Evolutionary conservation across 2,888 invertebrate species (phyloP).

Genomic region (Mayetiola destructor): DNA sequence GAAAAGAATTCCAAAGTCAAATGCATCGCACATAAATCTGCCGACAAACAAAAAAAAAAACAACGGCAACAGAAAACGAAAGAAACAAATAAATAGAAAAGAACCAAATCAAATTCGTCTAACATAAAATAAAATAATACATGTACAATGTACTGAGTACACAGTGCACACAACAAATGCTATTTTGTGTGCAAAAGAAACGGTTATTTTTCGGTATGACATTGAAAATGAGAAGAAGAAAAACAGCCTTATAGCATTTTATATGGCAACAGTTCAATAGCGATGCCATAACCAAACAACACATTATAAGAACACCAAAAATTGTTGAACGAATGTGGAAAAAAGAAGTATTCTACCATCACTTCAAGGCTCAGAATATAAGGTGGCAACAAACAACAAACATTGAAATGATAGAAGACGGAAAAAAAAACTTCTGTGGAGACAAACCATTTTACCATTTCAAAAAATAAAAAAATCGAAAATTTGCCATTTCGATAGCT

Average conservation of each 20-base stretch:
- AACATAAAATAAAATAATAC: background rate
- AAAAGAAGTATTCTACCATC: background rate
- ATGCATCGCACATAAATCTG: background rate
- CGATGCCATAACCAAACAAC: conserved; percentile 11
- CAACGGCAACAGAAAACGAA: background rate
- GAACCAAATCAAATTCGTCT: background rate
- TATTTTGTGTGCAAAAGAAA: background rate
- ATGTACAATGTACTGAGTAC: background rate
- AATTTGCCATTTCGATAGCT: background rate
- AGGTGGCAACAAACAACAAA: background rate
- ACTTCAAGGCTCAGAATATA: too few species aligned
- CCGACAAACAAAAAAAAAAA: background rate
- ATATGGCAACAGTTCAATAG: background rate
- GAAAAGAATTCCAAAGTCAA: too few species aligned
- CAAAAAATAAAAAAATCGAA: background rate
- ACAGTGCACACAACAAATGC: background rate
- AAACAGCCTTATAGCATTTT: background rate
- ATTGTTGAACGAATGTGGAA: background rate
- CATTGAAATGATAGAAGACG: background rate
- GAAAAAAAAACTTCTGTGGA: background rate
- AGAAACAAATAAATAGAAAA: background rate
- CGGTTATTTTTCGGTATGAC: background rate
- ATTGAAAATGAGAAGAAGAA: background rate
- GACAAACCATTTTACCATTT: background rate
- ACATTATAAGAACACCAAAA: conserved; percentile 9